Evolutionary conservation across 2,888 invertebrate species (phyloP), one percentile per base, ranked within the genome.

Genomic region (Eupeodes latifasciatus): DNA sequence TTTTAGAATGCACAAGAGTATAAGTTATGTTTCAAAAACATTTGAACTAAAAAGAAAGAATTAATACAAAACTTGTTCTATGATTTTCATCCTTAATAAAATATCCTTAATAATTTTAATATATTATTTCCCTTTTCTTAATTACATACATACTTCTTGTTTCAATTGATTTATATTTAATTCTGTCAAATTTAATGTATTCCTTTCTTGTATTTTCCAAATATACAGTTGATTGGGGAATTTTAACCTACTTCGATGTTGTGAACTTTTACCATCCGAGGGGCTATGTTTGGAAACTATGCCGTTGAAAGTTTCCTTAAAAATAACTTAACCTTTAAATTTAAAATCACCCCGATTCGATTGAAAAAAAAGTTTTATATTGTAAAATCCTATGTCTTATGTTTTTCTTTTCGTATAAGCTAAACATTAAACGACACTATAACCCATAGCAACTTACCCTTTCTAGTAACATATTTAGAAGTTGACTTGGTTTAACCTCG

Each of bases 401-500:
- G n/a, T 36, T 27, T 36, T 36, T 4, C 34, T 0, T 34, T 2
- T 34, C 1, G 0, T 36, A 14, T 0, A 3, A 0, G 14, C 3
- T 14, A 69, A 71, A 71, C 36, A 57, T 40, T n/a, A n/a, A n/a
- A n/a, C n/a, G n/a, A n/a, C n/a, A n/a, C n/a, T n/a, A n/a, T n/a
- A n/a, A n/a, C n/a, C n/a, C 19, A 19, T 19, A 19, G 19, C 19
- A 10, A 81, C 88, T 88, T 49, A 88, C 88, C 81, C 85, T 85
- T 10, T 81, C 78, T 49, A 88, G n/a, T n/a, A 88, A 61, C 10
- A 88, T 81, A 49, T 19, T 78, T 16, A 88, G 75, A 53, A 88
- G 85, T 77, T 88, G 78, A 61, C 78, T 81, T 49, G 81, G 88
- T 59, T 80, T 80, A 40, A 83, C 71, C 40, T 87, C 76, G n/a